phyloP scores from a whole-genome alignment of 2,888 invertebrate genomes.

The Meiosimyza decipiens region DNA sequence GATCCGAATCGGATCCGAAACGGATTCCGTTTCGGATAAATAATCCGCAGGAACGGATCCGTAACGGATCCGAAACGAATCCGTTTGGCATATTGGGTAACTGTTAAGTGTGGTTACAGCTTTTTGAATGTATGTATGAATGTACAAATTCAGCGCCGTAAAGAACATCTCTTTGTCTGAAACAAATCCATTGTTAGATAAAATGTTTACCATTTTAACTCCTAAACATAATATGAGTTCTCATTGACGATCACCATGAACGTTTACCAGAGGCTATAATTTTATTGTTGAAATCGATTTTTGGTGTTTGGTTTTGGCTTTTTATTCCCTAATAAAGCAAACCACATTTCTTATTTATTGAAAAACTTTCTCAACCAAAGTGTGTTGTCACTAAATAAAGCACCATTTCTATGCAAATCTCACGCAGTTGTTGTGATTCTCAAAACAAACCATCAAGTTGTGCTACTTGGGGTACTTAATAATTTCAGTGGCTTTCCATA shows the following conservation, averaged over 20 bases:
- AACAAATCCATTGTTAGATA: constrained; percentile 18
- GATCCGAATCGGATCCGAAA: no score
- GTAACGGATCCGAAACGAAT: no score
- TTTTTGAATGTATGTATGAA: no score
- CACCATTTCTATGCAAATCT: constrained; percentile 35
- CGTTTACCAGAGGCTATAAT: constrained; percentile 23
- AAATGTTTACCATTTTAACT: constrained; percentile 19
- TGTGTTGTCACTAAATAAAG: constrained; percentile 15
- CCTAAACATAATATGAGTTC: background rate
- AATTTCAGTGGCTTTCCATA: constrained; percentile 22
- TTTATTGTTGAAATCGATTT: constrained; percentile 21
- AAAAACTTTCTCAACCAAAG: constrained; percentile 32
- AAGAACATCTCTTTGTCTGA: background rate
- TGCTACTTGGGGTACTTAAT: constrained; percentile 27
- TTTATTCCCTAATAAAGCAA: constrained; percentile 9
- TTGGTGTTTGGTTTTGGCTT: background rate
- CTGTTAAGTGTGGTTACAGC: no score
- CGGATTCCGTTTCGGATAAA: no score
- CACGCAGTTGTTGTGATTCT: background rate
- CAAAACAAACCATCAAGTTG: constrained; percentile 7
- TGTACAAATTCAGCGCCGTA: no score
- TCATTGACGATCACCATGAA: constrained; percentile 8
- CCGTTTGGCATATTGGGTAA: no score
- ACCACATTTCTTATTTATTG: constrained; percentile 25
- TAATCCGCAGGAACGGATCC: no score